phyloP scores from a whole-genome alignment of 1,140 invertebrate genomes.

The Drosophila miranda region DNA sequence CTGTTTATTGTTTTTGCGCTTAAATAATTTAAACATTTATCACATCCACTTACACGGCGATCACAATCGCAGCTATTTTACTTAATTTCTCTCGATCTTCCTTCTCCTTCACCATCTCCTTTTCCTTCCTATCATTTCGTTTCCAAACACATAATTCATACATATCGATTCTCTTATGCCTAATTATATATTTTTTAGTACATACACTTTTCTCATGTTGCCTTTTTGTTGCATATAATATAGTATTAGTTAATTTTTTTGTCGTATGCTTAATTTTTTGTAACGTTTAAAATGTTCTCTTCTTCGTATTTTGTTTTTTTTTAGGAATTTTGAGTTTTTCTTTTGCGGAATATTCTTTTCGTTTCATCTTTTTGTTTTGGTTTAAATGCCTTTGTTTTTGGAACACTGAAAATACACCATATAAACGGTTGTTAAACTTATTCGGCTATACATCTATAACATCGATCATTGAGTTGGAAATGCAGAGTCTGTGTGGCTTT shows the following conservation, averaged over 20 bases:
- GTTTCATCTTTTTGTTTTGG: slow-evolving; percentile 9
- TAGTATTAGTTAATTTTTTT: slow-evolving; percentile 49
- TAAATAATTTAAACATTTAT: slow-evolving; percentile 82
- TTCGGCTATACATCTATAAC: slow-evolving; percentile 13
- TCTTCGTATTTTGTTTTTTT: slow-evolving; percentile 6
- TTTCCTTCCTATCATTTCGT: slow-evolving; percentile 7
- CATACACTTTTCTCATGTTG: slow-evolving; percentile 32
- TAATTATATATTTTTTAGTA: slow-evolving; percentile 56
- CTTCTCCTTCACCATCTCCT: background rate
- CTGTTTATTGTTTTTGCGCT: slow-evolving; percentile 65
- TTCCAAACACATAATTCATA: slow-evolving; percentile 44
- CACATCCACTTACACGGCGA: slow-evolving; percentile 81
- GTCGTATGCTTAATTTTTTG: slow-evolving; percentile 31
- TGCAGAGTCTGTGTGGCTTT: slow-evolving; percentile 35
- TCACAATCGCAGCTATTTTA: slow-evolving; percentile 73
- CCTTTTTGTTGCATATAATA: slow-evolving; percentile 41
- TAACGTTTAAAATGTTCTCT: slow-evolving; percentile 57
- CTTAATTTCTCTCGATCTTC: slow-evolving; percentile 40
- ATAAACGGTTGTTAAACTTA: slow-evolving; percentile 40
- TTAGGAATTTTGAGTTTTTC: slow-evolving; percentile 74
- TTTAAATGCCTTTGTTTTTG: slow-evolving; percentile 40
- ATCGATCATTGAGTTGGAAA: slow-evolving; percentile 28
- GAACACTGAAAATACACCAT: slow-evolving; percentile 24
- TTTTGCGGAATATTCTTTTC: slow-evolving; percentile 63
- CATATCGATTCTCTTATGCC: slow-evolving; percentile 46